Evolutionary conservation across 2,113 vertebrate species (phyloP).

Genomic region (Pygoscelis antarcticus): DNA sequence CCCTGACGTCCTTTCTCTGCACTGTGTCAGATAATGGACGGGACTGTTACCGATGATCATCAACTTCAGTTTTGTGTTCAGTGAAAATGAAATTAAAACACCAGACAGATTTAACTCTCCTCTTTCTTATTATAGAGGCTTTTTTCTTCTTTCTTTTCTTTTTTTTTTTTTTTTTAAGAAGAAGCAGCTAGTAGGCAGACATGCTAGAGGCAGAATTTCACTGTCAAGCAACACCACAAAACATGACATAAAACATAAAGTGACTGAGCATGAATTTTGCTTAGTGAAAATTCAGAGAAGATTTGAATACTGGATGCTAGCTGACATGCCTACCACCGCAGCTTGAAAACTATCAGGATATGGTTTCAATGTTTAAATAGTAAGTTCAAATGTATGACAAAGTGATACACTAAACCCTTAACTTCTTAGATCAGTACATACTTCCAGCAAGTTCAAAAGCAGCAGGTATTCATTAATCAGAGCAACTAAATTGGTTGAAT

Average conservation of each 20-base stretch:
- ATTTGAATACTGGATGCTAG: not conserved
- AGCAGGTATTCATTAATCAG: not conserved
- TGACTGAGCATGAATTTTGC: not conserved
- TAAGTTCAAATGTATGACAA: not conserved
- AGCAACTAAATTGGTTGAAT: not conserved
- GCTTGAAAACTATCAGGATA: not conserved
- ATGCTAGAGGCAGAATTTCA: not conserved
- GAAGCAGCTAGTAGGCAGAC: not conserved
- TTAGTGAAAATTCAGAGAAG: not conserved
- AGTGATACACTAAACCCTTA: not conserved
- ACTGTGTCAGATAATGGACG: not conserved
- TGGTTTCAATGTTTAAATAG: not conserved
- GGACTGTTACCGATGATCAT: not conserved
- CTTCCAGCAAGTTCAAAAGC: not conserved
- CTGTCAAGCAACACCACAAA: not conserved
- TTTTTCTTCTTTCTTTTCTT: accelerated
- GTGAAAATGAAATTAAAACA: not conserved
- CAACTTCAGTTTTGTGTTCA: not conserved
- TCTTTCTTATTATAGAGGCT: not conserved
- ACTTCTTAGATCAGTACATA: not conserved
- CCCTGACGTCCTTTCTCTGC: not conserved
- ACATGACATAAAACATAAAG: not conserved
- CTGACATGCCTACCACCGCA: not conserved
- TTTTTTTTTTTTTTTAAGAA: not conserved
- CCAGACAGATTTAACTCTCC: not conserved